Evolutionary conservation across 2,888 invertebrate species (phyloP), one percentile per base, ranked within the genome.

Genomic region (Drosophila yooni): DNA sequence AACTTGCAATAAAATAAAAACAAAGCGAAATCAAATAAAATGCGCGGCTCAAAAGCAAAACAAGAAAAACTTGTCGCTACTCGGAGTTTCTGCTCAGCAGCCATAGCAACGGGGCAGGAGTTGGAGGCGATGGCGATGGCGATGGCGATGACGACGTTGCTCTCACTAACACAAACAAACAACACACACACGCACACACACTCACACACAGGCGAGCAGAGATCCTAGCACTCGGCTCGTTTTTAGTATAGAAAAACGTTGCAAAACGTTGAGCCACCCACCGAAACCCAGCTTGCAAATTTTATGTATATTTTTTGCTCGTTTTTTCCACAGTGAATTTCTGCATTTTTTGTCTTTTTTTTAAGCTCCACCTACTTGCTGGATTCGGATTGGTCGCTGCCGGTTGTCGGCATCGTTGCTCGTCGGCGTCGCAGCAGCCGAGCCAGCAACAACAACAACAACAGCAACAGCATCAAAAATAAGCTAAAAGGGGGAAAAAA

Each of bases 291-390:
- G 72, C 70, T 29, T 40, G 56, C 73, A 70, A 74, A 74, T 66
- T 82, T 74, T 64, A 54, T 54, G 62, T 77, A 53, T 73, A 73
- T 66, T 86, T 88, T 84, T 79, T 87, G 70, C 74, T 79, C 81
- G 69, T 79, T 78, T 83, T 81, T 79, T 79, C 74, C 79, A 78
- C 72, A 78, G 74, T 76, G 74, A 79, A 83, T 77, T 81, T 67
- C 70, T 64, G 77, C 70, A 81, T 83, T 83, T 87, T 92, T 92
- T 91, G 91, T 91, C 75, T 82, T 91, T 91, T 90, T 91, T 92
- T 92, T 82, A 89, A 88, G 88, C 91, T 90, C 90, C 91, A 92
- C 92, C 92, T 92, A 92, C 92, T 91, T 91, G 88, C 91, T 89
- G 90, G 71, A 75, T 66, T 86, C 88, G 88, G 91, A 92, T 92